phyloP scores from a whole-genome alignment of 2,113 vertebrate genomes.

The Hemibagrus wyckioides region DNA sequence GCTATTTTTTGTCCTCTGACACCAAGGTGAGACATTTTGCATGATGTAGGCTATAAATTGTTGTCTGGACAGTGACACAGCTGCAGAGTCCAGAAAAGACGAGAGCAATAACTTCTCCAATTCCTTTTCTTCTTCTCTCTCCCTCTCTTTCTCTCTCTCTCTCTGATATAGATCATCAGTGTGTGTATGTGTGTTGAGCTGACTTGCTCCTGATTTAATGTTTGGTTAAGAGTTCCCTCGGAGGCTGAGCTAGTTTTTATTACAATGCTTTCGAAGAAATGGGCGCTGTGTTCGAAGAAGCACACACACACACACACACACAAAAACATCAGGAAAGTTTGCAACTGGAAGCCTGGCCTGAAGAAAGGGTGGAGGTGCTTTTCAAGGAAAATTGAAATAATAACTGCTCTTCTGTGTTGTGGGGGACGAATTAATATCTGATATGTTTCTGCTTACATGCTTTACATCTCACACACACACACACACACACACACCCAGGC shows the following conservation, averaged over 20 bases:
- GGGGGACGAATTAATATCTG: not conserved
- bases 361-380: not conserved
- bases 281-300: conserved; percentile 1
- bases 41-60: conserved; percentile 23
- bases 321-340: not conserved
- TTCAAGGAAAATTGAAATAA: conserved; percentile 19
- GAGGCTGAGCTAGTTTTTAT: conserved; percentile 19
- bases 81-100: not conserved
- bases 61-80: not conserved
- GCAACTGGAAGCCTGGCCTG: not conserved
- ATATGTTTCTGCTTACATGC: not conserved
- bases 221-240: conserved; percentile 37
- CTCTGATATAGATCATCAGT: not conserved
- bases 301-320: not conserved
- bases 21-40: conserved; percentile 47
- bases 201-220: conserved; percentile 50
- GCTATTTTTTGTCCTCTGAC: conserved; percentile 41
- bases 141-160: not conserved
- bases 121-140: not conserved
- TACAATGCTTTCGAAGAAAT: conserved; percentile 26
- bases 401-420: not conserved
- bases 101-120: not conserved
- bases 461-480: not conserved
- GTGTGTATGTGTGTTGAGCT: conserved; percentile 29
- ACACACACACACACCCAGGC: not conserved